Conservation (phyloP, 2,888 invertebrate genomes). For the Sepioteuthis lessoniana region DNA sequence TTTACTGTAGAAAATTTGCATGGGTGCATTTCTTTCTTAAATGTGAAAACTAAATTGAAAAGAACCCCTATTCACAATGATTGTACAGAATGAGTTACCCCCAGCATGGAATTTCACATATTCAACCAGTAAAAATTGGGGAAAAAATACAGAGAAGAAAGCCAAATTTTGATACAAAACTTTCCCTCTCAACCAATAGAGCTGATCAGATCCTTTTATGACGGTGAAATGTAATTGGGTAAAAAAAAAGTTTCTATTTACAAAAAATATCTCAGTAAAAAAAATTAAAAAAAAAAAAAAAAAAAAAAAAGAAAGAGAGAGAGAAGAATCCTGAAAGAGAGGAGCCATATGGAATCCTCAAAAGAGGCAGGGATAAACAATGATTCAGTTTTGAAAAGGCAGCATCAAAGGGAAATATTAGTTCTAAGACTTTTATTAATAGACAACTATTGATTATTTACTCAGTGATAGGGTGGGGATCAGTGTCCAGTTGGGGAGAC, state of each 20-base stretch:
- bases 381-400: neutral
- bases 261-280: neutral
- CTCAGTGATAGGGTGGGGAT: neutral
- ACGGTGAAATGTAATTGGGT: neutral
- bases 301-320: neutral
- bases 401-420: neutral
- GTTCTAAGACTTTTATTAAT: neutral
- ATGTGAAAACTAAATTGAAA: neutral
- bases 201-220: neutral
- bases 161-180: neutral
- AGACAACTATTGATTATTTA: slow-evolving; percentile 1
- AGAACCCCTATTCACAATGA: neutral
- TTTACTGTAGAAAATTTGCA: too few species aligned
- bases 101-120: neutral
- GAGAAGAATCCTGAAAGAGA: neutral
- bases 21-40: neutral
- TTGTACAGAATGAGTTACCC: neutral
- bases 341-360: neutral
- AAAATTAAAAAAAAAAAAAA: neutral
- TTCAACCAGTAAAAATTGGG: neutral
- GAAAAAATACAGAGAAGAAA: neutral
- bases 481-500: neutral
- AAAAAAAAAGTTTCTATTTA: neutral
- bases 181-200: neutral
- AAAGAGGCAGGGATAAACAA: neutral